A percentile compares a stretch with the other conserved stretches of the same genome.
Evolutionary conservation across 2,888 invertebrate genomes (phyloP).

Genomic region (Amiota minor): DNA sequence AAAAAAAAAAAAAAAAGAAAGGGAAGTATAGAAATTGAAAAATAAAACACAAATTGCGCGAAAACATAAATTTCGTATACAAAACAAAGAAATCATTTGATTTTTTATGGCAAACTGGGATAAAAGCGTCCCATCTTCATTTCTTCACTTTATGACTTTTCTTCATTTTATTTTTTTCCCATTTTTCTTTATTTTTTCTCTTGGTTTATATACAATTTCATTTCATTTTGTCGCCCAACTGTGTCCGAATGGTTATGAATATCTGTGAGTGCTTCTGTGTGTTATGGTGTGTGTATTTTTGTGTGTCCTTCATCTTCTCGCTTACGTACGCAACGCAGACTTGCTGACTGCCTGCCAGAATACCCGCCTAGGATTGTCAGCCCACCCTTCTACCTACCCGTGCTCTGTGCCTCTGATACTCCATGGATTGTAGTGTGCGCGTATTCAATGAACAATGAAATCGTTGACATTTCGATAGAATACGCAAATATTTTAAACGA

Average conservation of each 20-base stretch:
- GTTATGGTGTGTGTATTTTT: conserved; percentile 39
- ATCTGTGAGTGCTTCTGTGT: conserved; percentile 20
- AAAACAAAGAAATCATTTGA: not conserved
- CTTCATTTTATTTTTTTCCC: not conserved
- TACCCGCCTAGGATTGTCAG: conserved; percentile 46
- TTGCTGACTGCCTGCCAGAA: conserved; percentile 64
- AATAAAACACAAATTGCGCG: not conserved
- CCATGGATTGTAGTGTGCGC: conserved; percentile 53
- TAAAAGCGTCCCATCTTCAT: not conserved
- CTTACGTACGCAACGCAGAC: conserved; percentile 69
- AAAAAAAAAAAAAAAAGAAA: not conserved
- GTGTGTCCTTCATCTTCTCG: conserved; percentile 63
- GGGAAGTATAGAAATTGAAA: not conserved
- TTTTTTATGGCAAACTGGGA: not conserved
- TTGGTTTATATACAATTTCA: not conserved
- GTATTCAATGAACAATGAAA: conserved; percentile 68
- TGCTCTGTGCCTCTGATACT: not conserved
- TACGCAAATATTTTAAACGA: conserved; percentile 51
- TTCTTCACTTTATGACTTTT: not conserved
- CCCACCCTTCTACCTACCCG: conserved; percentile 30
- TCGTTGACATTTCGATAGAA: conserved; percentile 67
- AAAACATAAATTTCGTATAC: not conserved
- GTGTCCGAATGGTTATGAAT: conserved; percentile 10
- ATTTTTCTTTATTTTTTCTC: not conserved
- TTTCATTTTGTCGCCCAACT: not conserved